Base-by-base conservation (phyloP, 2,888 invertebrate species). In the Drosophila sordidula region DNA sequence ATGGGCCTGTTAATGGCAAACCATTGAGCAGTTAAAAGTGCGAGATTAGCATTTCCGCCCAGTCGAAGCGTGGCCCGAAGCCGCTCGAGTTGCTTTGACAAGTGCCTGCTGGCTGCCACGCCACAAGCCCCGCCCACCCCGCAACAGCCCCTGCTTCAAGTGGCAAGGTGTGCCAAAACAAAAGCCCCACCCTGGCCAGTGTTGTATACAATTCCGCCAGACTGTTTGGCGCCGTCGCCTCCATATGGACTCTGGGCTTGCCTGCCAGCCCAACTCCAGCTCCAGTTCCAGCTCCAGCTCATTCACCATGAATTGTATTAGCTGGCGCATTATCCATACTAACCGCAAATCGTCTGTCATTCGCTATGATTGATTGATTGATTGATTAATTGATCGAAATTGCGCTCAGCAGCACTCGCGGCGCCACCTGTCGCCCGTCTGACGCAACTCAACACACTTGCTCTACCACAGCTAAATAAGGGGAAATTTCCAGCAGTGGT, bases 1-100 rank as follows among this genome's bases (percentile, higher is more conserved):
- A 87, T 84, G 76, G 82, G 72, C 82, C 74, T 72, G 75, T 72
- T 88, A 88, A 90, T 88, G 80, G 83, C 80, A 73, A 75, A 51
- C 76, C 84, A 86, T 85, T 87, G 85, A 80, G 85, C 75, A 73
- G 77, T 73, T 82, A 80, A 79, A 83, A 79, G 83, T 72, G 75
- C 83, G 73, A 76, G 77, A 83, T 83, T 75, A 79, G 73, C 82
- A 74, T 82, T 78, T 80, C 71, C 82, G 65, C 63, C 55, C 49
- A 52, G 70, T 47, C 65, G 42, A 42, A 64, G 64, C 54, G 50
- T 46, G 61, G 59, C 66, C 67, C 71, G 50, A 42, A 64, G 71
- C 73, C 26, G n/a, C 42, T 41, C 38, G 55, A 22, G 57, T 18
- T 54, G 42, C 66, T 59, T 66, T 68, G 72, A 61, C 75, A 74